Evolutionary conservation across 2,888 invertebrate genomes (phyloP).

Genomic region (Morpho deidamia): DNA sequence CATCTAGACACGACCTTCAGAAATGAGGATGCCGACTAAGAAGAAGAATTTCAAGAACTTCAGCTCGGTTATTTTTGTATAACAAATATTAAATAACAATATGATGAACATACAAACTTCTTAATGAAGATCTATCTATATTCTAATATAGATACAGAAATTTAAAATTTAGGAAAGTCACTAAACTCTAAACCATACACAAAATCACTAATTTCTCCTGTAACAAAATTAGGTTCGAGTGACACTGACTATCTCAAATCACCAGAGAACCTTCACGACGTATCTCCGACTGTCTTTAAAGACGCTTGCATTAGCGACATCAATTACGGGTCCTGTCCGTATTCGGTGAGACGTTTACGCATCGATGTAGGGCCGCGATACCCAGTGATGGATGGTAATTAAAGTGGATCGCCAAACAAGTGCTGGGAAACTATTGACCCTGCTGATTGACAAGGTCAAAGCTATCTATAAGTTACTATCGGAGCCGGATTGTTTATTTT

Average conservation of each 20-base stretch:
- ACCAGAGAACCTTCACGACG: conserved; percentile 2
- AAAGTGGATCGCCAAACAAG: conserved; percentile 35
- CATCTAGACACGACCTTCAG: too few relatives aligned
- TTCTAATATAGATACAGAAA: too few relatives aligned
- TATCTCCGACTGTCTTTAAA: conserved; percentile 17
- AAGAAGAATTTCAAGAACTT: too few relatives aligned
- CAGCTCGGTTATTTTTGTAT: too few relatives aligned
- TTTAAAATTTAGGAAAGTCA: too few relatives aligned
- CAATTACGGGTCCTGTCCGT: conserved; percentile 35
- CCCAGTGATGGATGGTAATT: conserved; percentile 55
- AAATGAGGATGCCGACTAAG: too few relatives aligned
- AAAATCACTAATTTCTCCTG: not conserved
- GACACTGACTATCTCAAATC: conserved; percentile 1
- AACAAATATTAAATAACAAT: too few relatives aligned
- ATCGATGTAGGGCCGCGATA: conserved; percentile 41
- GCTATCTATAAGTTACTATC: not conserved
- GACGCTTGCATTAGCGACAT: conserved; percentile 47
- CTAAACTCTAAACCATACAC: too few relatives aligned
- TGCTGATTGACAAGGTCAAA: conserved; percentile 13
- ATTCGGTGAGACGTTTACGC: conserved; percentile 31
- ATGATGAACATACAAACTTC: too few relatives aligned
- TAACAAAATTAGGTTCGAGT: not conserved
- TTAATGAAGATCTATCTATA: too few relatives aligned
- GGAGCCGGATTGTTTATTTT: not conserved
- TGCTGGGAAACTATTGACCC: conserved; percentile 27